Conservation (phyloP, 2,113 vertebrate species). For the Columba livia region DNA sequence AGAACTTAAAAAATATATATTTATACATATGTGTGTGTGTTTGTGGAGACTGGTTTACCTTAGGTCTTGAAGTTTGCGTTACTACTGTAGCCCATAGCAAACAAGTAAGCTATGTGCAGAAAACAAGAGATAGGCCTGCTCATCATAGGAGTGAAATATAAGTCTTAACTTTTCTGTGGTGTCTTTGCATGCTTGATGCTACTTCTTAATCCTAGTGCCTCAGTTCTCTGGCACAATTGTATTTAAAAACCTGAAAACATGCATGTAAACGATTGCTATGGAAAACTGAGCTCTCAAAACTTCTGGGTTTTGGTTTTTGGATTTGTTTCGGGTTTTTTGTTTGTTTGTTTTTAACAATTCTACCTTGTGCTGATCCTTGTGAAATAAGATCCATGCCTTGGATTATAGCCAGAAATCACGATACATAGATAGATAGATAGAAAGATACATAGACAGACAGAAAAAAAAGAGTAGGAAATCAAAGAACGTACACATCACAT, state of each 20-base stretch:
- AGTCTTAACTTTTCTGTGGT: neutral
- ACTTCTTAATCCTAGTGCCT: neutral
- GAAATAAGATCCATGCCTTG: neutral
- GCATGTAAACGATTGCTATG: neutral
- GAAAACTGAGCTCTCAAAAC: neutral
- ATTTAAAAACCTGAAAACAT: neutral
- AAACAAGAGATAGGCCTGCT: neutral
- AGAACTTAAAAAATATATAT: neutral
- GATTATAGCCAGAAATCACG: neutral
- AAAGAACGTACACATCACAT: neutral
- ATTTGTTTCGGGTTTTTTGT: no score
- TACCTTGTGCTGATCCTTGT: neutral
- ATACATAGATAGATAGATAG: no score
- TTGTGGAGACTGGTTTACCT: neutral
- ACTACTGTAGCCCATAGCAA: neutral
- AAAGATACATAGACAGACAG: no score
- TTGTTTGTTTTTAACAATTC: neutral
- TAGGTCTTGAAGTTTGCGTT: neutral
- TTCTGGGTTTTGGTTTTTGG: neutral
- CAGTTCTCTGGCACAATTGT: neutral
- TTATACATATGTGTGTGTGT: rapidly evolving
- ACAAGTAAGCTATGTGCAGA: neutral
- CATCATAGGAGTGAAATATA: neutral
- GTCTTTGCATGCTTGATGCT: neutral
- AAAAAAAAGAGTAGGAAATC: neutral